phyloP scores from a whole-genome alignment of 2,888 invertebrate genomes.

The Drosophila mimica region DNA sequence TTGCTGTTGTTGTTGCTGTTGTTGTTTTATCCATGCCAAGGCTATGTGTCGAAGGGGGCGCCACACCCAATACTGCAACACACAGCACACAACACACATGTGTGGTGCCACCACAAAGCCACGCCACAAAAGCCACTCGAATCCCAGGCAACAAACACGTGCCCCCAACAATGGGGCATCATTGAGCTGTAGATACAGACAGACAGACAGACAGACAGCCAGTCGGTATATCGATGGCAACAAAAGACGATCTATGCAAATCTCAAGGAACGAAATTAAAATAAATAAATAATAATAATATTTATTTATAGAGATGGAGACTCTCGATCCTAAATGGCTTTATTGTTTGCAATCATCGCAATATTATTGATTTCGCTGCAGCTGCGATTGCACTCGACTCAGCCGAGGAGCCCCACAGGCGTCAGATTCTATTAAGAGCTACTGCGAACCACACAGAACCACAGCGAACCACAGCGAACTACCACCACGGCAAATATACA shows the following conservation, averaged over 20 bases:
- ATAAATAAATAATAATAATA: conserved; percentile 57
- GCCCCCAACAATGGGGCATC: conserved; percentile 54
- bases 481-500: conserved; percentile 5
- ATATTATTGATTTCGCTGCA: conserved; percentile 60
- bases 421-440: conserved; percentile 59
- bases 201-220: conserved; percentile 20
- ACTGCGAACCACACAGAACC: conserved; percentile 18
- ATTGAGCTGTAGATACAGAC: conserved; percentile 37
- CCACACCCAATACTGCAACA: conserved; percentile 54
- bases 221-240: conserved; percentile 57
- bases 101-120: conserved; percentile 34
- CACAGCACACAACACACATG: conserved; percentile 43
- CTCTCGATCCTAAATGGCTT: conserved; percentile 60
- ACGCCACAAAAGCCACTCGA: conserved; percentile 29
- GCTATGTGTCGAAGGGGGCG: conserved; percentile 48
- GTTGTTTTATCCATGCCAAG: conserved; percentile 59
- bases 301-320: conserved; percentile 63
- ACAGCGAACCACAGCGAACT: conserved; percentile 17
- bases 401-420: conserved; percentile 59
- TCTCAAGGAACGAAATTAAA: conserved; percentile 39
- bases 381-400: conserved; percentile 53
- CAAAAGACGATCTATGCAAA: conserved; percentile 64
- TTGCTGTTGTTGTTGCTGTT: conserved; percentile 6
- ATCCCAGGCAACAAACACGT: conserved; percentile 38
- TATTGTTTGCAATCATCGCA: conserved; percentile 66